Evolutionary conservation across 2,113 vertebrate genomes (phyloP).

Genomic region (Sinocyclocheilus rhinocerous): DNA sequence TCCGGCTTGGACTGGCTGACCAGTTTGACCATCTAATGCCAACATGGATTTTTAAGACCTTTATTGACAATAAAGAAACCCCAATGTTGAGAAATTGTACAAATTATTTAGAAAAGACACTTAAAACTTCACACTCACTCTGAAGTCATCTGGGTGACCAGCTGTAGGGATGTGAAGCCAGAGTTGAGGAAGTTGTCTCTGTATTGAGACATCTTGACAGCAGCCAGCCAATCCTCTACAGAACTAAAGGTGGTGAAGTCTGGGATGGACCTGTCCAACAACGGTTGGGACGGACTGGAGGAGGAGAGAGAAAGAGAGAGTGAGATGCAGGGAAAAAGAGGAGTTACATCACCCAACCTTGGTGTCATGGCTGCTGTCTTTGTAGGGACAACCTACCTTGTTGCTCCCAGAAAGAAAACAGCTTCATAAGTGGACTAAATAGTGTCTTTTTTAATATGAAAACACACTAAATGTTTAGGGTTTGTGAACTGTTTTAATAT

Average conservation of each 20-base stretch:
- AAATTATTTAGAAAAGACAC: neutral
- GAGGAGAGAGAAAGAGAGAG: neutral
- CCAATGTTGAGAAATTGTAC: neutral
- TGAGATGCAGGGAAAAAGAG: neutral
- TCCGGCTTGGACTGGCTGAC: neutral
- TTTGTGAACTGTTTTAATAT: too few species aligned
- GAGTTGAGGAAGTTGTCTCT: conserved; percentile 96
- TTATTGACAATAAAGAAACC: neutral
- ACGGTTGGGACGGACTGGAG: conserved; percentile 94
- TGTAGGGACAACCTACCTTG: neutral
- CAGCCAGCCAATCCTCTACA: conserved; percentile 96
- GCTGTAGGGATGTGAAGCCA: conserved; percentile 95
- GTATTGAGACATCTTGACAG: conserved; percentile 99
- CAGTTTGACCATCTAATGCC: neutral
- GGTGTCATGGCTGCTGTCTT: neutral
- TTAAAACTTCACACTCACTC: conserved; percentile 83
- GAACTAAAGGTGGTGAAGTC: conserved; percentile 98
- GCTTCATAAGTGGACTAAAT: neutral
- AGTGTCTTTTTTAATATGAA: too few species aligned
- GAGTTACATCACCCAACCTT: neutral
- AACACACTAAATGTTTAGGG: too few species aligned
- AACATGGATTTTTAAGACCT: neutral
- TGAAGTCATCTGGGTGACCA: conserved; percentile 95
- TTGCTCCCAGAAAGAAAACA: neutral
- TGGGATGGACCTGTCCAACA: conserved; percentile 95